A percentile compares a stretch with the other conserved stretches of the same genome.
Evolutionary conservation across 2,888 invertebrate genomes (phyloP).

Genomic region (Neoaliturus tenellus): DNA sequence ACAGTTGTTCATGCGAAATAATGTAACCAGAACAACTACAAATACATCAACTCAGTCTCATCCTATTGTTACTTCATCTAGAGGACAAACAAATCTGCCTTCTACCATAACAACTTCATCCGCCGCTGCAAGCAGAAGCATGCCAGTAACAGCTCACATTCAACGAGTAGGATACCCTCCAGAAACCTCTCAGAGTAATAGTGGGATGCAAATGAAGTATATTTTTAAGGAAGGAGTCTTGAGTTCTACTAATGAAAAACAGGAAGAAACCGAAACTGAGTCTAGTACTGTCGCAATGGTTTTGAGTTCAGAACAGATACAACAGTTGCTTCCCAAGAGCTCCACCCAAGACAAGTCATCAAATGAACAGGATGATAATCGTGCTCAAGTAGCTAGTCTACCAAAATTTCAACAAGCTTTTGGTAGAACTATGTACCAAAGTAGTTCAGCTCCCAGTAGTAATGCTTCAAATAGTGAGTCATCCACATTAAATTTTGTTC

Average conservation of each 20-base stretch:
- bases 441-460: conserved; percentile 63
- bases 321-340: conserved; percentile 48
- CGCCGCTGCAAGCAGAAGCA: conserved; percentile 68
- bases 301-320: conserved; percentile 39
- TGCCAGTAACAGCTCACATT: conserved; percentile 73
- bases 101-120: not conserved
- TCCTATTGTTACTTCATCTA: conserved; percentile 9
- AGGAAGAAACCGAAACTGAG: not conserved
- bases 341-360: conserved; percentile 23
- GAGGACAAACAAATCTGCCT: not conserved
- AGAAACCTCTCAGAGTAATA: conserved; percentile 23
- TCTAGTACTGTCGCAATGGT: conserved; percentile 25
- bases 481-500: not conserved
- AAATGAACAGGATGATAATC: conserved; percentile 53
- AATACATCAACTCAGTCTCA: not conserved
- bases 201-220: conserved; percentile 37
- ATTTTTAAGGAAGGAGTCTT: conserved; percentile 49
- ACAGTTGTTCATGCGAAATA: conserved; percentile 29
- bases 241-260: not conserved
- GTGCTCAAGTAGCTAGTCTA: conserved; percentile 75
- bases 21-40: not conserved
- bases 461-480: conserved; percentile 57
- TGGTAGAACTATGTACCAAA: conserved; percentile 80
- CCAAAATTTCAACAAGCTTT: conserved; percentile 89
- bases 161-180: conserved; percentile 73